A percentile compares a stretch with the other conserved stretches of the same genome.
Conservation (phyloP, 1,140 invertebrate genomes). For the Drosophila biarmipes region DNA sequence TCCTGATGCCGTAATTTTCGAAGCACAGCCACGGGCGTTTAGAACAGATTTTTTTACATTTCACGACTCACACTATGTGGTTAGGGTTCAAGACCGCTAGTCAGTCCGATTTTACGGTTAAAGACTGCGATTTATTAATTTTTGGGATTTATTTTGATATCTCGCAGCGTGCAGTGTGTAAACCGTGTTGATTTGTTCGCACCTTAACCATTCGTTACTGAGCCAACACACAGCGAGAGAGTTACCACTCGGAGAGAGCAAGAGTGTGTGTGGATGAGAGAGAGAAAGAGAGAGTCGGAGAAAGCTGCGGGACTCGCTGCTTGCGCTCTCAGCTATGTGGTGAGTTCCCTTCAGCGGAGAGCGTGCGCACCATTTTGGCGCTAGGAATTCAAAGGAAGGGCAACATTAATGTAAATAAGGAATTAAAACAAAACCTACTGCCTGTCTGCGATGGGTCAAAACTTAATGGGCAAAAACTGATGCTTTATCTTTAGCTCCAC, state of each 20-base stretch:
- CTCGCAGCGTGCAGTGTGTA: conserved; percentile 73
- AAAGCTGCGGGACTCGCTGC: conserved; percentile 53
- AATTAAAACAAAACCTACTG: not conserved
- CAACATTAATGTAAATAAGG: not conserved
- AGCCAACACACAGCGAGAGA: conserved; percentile 55
- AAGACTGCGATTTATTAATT: conserved; percentile 57
- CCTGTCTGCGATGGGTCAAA: not conserved
- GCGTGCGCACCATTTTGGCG: conserved; percentile 53
- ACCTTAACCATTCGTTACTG: conserved; percentile 79
- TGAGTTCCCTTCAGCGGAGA: conserved; percentile 43
- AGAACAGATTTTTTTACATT: not conserved
- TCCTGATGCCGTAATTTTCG: conserved; percentile 78
- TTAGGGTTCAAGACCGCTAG: not conserved
- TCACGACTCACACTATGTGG: conserved; percentile 1
- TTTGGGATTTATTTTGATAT: conserved; percentile 72
- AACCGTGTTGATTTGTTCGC: conserved; percentile 82
- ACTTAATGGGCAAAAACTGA: not conserved
- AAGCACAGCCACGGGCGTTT: conserved; percentile 27
- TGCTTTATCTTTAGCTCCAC: not conserved
- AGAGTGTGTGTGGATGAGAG: conserved; percentile 16
- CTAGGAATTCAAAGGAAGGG: not conserved
- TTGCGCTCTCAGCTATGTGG: conserved; percentile 52
- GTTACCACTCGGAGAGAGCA: not conserved
- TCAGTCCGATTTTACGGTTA: conserved; percentile 29
- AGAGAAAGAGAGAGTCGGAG: conserved; percentile 4